Base-by-base conservation (phyloP, 2,797 vertebrate genomes). In the Dermochelys coriacea region DNA sequence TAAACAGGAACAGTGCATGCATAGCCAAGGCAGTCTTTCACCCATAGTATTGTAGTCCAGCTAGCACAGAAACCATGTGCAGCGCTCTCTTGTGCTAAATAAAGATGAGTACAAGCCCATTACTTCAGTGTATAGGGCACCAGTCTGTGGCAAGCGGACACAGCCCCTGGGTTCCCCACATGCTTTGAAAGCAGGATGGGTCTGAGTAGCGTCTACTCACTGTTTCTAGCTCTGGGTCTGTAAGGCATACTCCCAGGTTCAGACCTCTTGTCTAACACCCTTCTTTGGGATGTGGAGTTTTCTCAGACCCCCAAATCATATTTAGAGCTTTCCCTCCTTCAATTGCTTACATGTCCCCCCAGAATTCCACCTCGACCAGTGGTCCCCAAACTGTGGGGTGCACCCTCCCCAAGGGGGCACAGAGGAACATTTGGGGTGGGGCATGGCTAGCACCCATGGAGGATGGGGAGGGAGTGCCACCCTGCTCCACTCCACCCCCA, bases 1-100 rank as follows among this genome's bases (percentile, higher is more conserved):
- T 29, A 86, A 12, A 5, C 0, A 0, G 2, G 3, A 49, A 10
- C n/a, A 23, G 0, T 74, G 61, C 8, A 49, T 84, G 45, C 6
- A 37, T 50, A 3, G 47, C 10, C 52, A 82, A 61, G 8, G n/a
- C 11, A 89, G 74, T 90, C 78, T 61, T 81, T 49, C 12, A 51
- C 7, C 29, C 83, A n/a, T 3, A 37, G 64, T 37, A 54, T 54
- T 37, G 64, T 68, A 19, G 6, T 37, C 64, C 64, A 68, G 16
- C 64, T 68, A n/a, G 64, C 34, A 68, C n/a, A 37, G 34, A n/a
- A 18, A 21, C 64, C n/a, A 34, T 68, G n/a, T n/a, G 19, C 34
- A 68, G 64, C 37, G 52, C 52, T 68, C 19, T 9, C 64, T 10
- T 37, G n/a, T 68, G 64, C 34, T 37, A 37, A 68, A 68, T 68